Percentiles rank a stretch among this genome's conserved stretches.
Conservation (phyloP, 2,113 vertebrate species). For the Collichthys lucidus region DNA sequence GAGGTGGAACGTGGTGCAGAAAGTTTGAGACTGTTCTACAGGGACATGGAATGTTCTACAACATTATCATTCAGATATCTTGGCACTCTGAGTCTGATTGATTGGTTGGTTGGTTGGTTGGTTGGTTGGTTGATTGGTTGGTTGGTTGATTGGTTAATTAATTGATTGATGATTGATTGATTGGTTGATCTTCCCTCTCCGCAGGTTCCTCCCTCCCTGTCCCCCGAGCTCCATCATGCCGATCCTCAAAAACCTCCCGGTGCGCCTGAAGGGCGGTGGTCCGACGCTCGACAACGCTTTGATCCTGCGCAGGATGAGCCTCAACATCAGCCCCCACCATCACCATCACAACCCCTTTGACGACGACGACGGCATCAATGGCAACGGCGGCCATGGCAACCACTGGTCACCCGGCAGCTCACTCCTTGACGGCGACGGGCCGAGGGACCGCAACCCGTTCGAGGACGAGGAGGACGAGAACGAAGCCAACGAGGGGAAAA, state of each 20-base stretch:
- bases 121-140: background rate
- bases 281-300: slow-evolving; percentile 77
- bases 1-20: no score
- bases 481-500: slow-evolving; percentile 82
- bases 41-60: no score
- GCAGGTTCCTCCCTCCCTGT: slow-evolving; percentile 17
- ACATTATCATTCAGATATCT: no score
- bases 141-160: background rate
- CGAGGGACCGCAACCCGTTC: slow-evolving; percentile 84
- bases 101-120: background rate
- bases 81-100: background rate
- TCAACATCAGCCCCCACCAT: slow-evolving; percentile 71
- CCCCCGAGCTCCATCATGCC: slow-evolving; percentile 83
- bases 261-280: slow-evolving; percentile 80
- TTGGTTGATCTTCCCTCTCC: background rate
- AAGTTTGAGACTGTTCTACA: no score
- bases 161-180: background rate
- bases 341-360: slow-evolving; percentile 85
- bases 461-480: slow-evolving; percentile 86
- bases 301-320: slow-evolving; percentile 86
- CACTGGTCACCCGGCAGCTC: slow-evolving; percentile 80
- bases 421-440: slow-evolving; percentile 76
- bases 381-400: slow-evolving; percentile 49
- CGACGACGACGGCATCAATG: slow-evolving; percentile 21
- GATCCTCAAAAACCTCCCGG: slow-evolving; percentile 85